phyloP scores from a whole-genome alignment of 2,888 invertebrate species.

The Mimumesa dahlbomi region DNA sequence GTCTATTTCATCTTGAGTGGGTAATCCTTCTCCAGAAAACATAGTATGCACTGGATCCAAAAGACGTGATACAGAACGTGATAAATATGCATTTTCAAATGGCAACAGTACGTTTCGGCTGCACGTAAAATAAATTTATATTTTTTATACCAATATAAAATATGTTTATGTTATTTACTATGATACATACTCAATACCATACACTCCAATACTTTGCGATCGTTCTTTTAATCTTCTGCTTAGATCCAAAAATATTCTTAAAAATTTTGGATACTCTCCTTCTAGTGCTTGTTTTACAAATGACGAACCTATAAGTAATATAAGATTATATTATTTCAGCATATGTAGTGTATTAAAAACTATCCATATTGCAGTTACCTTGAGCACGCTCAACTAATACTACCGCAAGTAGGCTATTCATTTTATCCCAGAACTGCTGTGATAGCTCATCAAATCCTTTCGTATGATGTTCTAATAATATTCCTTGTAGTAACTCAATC shows the following conservation, averaged over 20 bases:
- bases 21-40: slow-evolving; percentile 87
- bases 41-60: slow-evolving; percentile 92
- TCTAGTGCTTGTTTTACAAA: slow-evolving; percentile 91
- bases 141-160: neutral
- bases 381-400: slow-evolving; percentile 81
- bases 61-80: slow-evolving; percentile 90
- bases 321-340: neutral
- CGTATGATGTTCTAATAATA: slow-evolving; percentile 72
- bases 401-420: slow-evolving; percentile 80
- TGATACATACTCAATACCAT: slow-evolving; percentile 82
- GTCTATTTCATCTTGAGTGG: slow-evolving; percentile 89
- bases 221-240: slow-evolving; percentile 84
- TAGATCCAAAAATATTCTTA: slow-evolving; percentile 90
- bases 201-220: slow-evolving; percentile 76
- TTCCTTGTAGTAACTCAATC: slow-evolving; percentile 73
- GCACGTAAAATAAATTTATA: slow-evolving; percentile 16
- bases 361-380: too few species aligned
- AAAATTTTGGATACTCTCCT: slow-evolving; percentile 92
- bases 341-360: too few species aligned
- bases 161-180: slow-evolving; percentile 48
- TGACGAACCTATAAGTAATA: slow-evolving; percentile 76
- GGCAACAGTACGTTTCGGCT: slow-evolving; percentile 84
- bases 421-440: slow-evolving; percentile 84
- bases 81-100: slow-evolving; percentile 93
- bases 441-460: slow-evolving; percentile 72